Evolutionary conservation across 30 jellyfish, hydroid and myxozoan genomes (phyloP), one percentile per base, ranked within the genome.

Genomic region (Euphysa ruthae): DNA sequence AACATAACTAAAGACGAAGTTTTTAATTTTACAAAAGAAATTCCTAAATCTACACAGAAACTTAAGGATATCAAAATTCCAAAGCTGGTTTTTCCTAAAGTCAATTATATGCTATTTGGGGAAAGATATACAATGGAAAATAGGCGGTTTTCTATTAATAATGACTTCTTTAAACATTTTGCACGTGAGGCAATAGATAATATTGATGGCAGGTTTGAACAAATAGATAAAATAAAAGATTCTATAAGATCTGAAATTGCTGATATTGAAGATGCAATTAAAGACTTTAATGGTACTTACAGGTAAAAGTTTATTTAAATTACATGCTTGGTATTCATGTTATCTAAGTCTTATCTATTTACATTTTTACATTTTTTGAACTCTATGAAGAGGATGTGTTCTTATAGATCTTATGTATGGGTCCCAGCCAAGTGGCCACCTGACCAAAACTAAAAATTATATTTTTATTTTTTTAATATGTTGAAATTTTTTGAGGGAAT

Each of bases 51-150:
- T 2, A 7, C 58, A 10, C 77, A 63, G 22, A 15, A 43, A 42
- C 77, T 63, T 15, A 34, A 61, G 4, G 25, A 63, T 43, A 63
- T 63, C 12, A 63, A 35, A 14, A 15, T 42, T 13, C 77, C 77
- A 16, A 26, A 49, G 23, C 24, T 63, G 31, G 7, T 18, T 13
- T 63, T 24, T 33, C 35, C 35, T 26, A 33, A 3, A 5, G 42
- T 63, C 6, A 21, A 42, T 15, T 63, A 63, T 35, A 30, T 12
- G 46, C 42, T 30, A 25, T 49, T 63, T 21, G 62, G 77, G 35
- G 33, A 63, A 49, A 35, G 35, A 33, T 63, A 63, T 43, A 29
- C 65, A 14, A 49, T 63, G 10, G 20, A 34, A 7, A 44, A 63
- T 32, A 63, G 24, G 15, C 19, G 29, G 29, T 24, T 63, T 32